phyloP scores from a whole-genome alignment of 2,113 vertebrate species.

The Prinia subflava region DNA sequence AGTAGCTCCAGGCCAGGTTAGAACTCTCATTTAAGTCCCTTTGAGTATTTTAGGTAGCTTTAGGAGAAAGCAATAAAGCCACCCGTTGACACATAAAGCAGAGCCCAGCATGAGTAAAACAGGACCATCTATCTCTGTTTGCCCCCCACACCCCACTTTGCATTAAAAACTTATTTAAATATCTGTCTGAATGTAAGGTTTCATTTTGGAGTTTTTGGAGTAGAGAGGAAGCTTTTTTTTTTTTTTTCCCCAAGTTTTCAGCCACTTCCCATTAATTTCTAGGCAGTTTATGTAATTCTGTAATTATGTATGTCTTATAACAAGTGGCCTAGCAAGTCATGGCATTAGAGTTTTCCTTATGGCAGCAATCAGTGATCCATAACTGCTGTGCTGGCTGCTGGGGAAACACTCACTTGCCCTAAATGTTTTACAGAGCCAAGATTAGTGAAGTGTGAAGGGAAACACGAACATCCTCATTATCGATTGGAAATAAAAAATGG shows the following conservation, averaged over 20 bases:
- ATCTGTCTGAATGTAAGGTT: neutral
- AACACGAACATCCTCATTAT: neutral
- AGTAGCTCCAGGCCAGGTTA: neutral
- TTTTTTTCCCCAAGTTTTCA: neutral
- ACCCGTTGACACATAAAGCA: neutral
- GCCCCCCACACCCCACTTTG: neutral
- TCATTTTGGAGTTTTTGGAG: neutral
- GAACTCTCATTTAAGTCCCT: neutral
- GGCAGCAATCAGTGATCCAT: neutral
- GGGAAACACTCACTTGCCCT: neutral
- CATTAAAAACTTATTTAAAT: neutral
- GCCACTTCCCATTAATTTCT: neutral
- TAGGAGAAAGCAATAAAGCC: neutral
- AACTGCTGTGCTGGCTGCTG: neutral
- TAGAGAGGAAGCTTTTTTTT: neutral
- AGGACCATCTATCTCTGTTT: neutral
- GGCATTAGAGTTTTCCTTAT: neutral
- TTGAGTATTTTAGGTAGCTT: neutral
- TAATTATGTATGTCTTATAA: neutral
- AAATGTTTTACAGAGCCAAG: neutral
- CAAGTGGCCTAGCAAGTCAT: neutral
- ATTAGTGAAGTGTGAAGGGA: neutral
- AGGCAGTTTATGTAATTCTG: neutral
- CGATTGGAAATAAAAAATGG: neutral
- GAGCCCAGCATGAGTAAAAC: neutral